Base-by-base conservation (phyloP, 1,140 invertebrate species). In the Cotesia chilonis region DNA sequence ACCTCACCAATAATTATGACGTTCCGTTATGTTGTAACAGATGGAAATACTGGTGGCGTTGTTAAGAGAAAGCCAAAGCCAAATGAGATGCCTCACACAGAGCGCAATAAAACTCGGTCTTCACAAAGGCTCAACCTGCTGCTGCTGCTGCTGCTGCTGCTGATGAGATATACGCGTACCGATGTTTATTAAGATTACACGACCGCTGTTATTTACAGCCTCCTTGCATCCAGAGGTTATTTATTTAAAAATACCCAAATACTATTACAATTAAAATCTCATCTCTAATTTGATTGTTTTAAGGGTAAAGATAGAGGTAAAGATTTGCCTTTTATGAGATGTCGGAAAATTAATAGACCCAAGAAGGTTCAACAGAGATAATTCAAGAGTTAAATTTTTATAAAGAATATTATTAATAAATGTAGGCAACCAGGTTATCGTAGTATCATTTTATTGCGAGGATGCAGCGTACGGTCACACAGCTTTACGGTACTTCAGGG, bases 401-500 rank as follows among this genome's bases (percentile, higher is more conserved):
- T 47, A 47, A 47, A 9, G 10, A 47, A 57, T 20, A n/a, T 14
- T 57, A 57, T 57, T 47, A 47, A 57, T 57, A 52, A 20, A 64
- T 70, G 28, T 59, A 72, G 4, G 55, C 59, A 64, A 12, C 12
- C 41, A 69, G 71, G 74, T 75, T 85, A 84, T 86, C 81, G 80
- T 75, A 70, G 75, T 74, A 82, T 82, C 82, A 79, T 47, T 47
- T 47, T 47, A 47, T 85, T 78, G 79, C 81, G 79, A 83, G 85
- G 85, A 81, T 84, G 84, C 81, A 82, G 79, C 82, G 83, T 84
- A 85, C 83, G 82, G 77, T 82, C 81, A 77, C 80, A 84, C 41
- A 66, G 84, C 83, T 87, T 87, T 87, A 87, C 82, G 84, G 84
- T 81, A 86, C 86, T 87, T 87, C 76, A 74, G 83, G 79, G 81